Conservation (phyloP, 2,888 invertebrate species). For the Macrophya annulata region DNA sequence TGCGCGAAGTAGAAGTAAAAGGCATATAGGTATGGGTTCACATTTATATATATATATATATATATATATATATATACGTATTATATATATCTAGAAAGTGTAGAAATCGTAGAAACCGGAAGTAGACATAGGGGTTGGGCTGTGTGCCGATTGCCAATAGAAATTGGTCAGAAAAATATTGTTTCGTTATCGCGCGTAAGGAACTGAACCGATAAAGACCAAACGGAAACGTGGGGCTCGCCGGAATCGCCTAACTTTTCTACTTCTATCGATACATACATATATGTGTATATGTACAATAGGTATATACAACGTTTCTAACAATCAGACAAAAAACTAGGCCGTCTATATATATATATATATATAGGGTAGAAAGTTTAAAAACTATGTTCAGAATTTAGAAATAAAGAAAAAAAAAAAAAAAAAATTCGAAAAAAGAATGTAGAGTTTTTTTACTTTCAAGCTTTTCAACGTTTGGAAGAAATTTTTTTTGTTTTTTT, state of each 20-base stretch:
- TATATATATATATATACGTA: background rate
- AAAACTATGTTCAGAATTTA: background rate
- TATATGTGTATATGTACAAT: background rate
- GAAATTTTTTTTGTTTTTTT: background rate
- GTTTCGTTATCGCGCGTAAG: conserved; percentile 45
- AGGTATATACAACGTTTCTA: background rate
- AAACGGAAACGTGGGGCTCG: conserved; percentile 19
- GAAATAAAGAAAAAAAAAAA: background rate
- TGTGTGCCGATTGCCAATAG: background rate
- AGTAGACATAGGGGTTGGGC: background rate
- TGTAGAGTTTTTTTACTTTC: background rate
- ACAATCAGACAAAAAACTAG: background rate
- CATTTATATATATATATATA: background rate
- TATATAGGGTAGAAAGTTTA: background rate
- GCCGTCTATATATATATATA: background rate
- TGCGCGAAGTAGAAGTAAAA: background rate
- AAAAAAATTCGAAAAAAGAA: background rate
- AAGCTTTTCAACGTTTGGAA: background rate
- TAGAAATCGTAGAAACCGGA: conserved; percentile 15
- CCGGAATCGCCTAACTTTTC: conserved; percentile 24
- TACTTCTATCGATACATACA: background rate
- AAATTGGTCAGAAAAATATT: conserved; percentile 47
- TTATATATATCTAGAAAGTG: background rate
- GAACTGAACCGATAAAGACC: conserved; percentile 24
- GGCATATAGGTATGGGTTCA: background rate